Evolutionary conservation across 2,888 invertebrate species (phyloP).

Genomic region (Clitarchus hookeri): DNA sequence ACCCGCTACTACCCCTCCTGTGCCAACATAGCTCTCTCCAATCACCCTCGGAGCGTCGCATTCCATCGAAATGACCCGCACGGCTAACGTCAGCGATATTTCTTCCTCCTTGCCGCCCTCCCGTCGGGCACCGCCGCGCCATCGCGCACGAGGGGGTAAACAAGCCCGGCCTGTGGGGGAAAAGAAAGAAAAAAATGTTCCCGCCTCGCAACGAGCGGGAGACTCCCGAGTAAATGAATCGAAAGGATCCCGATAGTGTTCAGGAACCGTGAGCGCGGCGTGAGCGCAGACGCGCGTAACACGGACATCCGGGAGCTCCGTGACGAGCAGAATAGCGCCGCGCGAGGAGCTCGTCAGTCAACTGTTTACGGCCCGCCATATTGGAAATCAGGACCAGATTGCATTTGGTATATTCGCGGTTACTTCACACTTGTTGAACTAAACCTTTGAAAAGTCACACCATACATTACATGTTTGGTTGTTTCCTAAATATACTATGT

Average conservation of each 20-base stretch:
- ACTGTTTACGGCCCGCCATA: no score
- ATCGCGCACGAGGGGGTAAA: neutral
- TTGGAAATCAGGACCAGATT: no score
- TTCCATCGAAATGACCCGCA: slow-evolving; percentile 8
- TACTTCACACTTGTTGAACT: no score
- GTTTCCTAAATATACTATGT: no score
- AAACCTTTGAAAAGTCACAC: no score
- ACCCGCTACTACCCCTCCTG: neutral
- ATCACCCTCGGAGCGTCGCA: neutral
- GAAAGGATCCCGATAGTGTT: slow-evolving; percentile 1
- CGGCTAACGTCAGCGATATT: slow-evolving; percentile 14
- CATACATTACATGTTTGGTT: no score
- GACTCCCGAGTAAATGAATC: neutral
- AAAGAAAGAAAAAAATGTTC: neutral
- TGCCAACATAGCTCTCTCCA: no score
- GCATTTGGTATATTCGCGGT: no score
- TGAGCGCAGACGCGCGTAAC: neutral
- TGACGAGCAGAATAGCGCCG: no score
- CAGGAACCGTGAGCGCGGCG: neutral
- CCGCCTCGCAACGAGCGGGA: neutral
- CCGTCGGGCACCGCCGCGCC: neutral
- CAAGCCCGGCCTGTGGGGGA: neutral
- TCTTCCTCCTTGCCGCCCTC: neutral
- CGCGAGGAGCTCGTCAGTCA: no score
- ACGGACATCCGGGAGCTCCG: no score